Conservation (phyloP, 2,888 invertebrate species). For the Ischnus inquisitorius region DNA sequence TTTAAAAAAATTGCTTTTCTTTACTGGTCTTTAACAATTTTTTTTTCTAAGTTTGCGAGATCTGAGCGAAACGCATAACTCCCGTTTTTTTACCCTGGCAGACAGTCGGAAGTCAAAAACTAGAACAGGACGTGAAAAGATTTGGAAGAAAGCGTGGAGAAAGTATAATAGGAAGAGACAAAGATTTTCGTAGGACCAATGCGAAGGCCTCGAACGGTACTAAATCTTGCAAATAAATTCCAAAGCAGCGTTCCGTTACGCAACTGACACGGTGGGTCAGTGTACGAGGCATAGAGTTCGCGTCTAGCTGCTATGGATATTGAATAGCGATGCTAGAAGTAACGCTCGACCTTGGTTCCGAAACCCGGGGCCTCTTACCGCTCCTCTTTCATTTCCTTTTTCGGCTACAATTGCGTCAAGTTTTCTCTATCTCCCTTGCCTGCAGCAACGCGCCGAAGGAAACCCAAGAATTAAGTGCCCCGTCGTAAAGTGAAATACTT, state of each 20-base stretch:
- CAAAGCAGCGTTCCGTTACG: slow-evolving; percentile 78
- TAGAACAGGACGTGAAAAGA: not conserved
- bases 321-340: not conserved
- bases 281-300: slow-evolving; percentile 61
- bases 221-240: slow-evolving; percentile 78
- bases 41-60: too few relatives aligned
- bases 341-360: slow-evolving; percentile 14
- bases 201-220: slow-evolving; percentile 49
- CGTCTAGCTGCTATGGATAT: slow-evolving; percentile 23
- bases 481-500: slow-evolving; percentile 80
- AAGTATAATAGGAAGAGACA: slow-evolving; percentile 27
- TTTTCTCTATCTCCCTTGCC: too few relatives aligned
- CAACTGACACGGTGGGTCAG: slow-evolving; percentile 81
- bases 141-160: not conserved
- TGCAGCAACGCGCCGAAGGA: slow-evolving; percentile 57
- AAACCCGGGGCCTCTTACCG: slow-evolving; percentile 36
- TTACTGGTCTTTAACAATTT: too few relatives aligned
- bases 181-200: slow-evolving; percentile 28
- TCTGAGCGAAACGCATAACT: too few relatives aligned
- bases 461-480: slow-evolving; percentile 78
- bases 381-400: slow-evolving; percentile 17
- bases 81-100: too few relatives aligned
- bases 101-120: too few relatives aligned
- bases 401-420: slow-evolving; percentile 50
- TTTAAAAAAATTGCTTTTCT: too few relatives aligned